Percentiles rank a stretch among this genome's conserved stretches.
Conservation (phyloP, 2,113 vertebrate genomes). For the Onychostruthus taczanowskii region DNA sequence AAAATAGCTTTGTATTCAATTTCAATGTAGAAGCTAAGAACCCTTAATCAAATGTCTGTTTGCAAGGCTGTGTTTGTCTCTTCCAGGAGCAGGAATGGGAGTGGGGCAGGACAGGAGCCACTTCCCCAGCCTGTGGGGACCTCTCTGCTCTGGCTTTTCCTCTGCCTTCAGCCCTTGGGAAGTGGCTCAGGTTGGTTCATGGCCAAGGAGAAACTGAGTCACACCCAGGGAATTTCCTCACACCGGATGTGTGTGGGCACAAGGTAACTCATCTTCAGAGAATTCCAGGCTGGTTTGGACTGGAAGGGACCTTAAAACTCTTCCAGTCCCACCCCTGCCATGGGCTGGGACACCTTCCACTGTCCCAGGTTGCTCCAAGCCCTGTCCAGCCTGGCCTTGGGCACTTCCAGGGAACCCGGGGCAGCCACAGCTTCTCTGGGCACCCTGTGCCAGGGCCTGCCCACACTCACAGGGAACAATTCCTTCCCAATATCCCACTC, state of each 20-base stretch:
- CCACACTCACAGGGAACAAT: background rate
- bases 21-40: background rate
- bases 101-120: background rate
- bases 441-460: background rate
- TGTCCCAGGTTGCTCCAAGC: accelerated
- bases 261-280: background rate
- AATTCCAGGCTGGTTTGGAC: accelerated
- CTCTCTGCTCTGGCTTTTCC: background rate
- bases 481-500: background rate
- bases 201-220: background rate
- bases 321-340: background rate
- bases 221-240: background rate
- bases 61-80: background rate
- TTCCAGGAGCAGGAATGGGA: background rate
- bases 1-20: background rate
- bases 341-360: background rate
- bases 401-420: accelerated
- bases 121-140: accelerated
- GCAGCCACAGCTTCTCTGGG: background rate
- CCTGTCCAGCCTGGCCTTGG: accelerated
- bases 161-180: background rate
- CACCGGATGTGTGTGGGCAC: accelerated
- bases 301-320: background rate
- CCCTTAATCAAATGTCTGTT: background rate
- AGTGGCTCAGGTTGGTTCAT: background rate